A percentile compares a stretch with the other conserved stretches of the same genome.
These are phyloP conservation scores for Branchellion lobata DNA, from an alignment of 2,888 invertebrate species.

Conservation along the genomic window DNA sequence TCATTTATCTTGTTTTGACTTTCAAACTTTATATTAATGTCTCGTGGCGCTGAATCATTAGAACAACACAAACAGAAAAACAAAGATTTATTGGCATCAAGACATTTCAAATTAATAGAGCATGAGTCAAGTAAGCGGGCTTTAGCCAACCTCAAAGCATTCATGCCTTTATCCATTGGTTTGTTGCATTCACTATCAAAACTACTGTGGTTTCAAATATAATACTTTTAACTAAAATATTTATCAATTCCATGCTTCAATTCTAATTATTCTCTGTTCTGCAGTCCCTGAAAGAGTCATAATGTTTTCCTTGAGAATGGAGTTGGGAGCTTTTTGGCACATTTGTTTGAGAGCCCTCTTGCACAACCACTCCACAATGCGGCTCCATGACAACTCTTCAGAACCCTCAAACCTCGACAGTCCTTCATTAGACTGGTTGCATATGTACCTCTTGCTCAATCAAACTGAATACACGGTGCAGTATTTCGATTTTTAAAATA, in stretches of 20 bases:
- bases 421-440: not conserved
- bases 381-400: not conserved
- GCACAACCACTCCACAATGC: not conserved
- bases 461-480: not conserved
- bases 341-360: not conserved
- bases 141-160: not conserved
- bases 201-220: no score
- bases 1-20: no score
- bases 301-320: conserved; percentile 1
- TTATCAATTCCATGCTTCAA: no score
- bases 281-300: not conserved
- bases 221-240: no score
- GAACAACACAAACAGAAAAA: no score
- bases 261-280: no score
- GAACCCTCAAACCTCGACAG: not conserved
- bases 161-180: not conserved
- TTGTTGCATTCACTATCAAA: no score
- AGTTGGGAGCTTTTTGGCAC: conserved; percentile 6
- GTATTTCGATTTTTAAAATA: no score
- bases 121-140: not conserved
- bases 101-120: not conserved
- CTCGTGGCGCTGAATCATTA: no score
- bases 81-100: not conserved
- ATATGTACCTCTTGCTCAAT: not conserved
- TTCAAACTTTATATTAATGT: no score